Conservation (phyloP, 2,113 vertebrate species). For the Aramus guarauna region DNA sequence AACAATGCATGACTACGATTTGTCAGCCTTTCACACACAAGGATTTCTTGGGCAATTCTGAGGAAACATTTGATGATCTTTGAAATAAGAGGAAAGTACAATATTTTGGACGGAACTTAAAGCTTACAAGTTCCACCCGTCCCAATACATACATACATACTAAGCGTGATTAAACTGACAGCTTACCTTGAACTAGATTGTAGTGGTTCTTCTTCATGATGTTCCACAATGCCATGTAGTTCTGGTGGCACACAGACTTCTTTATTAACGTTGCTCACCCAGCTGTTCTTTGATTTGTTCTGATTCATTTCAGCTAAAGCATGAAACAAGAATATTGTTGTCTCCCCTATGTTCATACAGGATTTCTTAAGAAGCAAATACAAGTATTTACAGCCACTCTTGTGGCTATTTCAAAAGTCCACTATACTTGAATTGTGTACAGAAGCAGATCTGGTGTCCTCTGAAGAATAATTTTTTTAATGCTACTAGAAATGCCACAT, state of each 20-base stretch:
- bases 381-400: neutral
- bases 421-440: neutral
- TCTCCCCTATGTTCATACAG: neutral
- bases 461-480: neutral
- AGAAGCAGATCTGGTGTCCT: neutral
- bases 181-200: slow-evolving; percentile 72
- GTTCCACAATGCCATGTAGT: slow-evolving; percentile 68
- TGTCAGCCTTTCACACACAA: neutral
- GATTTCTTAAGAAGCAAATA: neutral
- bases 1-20: neutral
- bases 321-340: slow-evolving; percentile 32
- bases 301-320: slow-evolving; percentile 81
- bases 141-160: neutral
- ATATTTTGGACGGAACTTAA: neutral
- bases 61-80: neutral
- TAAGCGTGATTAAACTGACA: neutral
- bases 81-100: neutral
- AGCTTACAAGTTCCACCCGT: neutral
- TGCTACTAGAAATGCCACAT: neutral
- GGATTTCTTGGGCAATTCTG: neutral
- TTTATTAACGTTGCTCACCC: slow-evolving; percentile 80
- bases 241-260: slow-evolving; percentile 77
- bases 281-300: slow-evolving; percentile 71
- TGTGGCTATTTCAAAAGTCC: neutral
- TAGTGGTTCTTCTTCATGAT: slow-evolving; percentile 34